Conservation (phyloP, 2,113 vertebrate genomes). For the Aepyceros melampus region DNA sequence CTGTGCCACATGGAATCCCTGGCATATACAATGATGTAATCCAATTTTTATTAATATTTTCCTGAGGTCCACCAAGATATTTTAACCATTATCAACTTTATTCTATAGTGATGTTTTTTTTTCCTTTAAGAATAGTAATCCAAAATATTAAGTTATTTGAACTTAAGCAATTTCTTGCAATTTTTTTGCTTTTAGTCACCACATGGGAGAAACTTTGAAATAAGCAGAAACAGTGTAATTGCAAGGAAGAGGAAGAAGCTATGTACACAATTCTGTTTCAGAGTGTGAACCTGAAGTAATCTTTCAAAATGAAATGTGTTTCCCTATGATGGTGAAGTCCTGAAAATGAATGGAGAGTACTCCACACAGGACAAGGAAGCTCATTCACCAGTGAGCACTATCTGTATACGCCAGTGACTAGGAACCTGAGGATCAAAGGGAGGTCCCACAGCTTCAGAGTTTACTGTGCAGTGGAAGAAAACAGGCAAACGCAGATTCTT, state of each 20-base stretch:
- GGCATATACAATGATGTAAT: background rate
- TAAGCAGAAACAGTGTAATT: background rate
- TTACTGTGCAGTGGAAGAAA: background rate
- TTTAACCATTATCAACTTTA: background rate
- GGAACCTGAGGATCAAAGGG: background rate
- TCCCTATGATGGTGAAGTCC: background rate
- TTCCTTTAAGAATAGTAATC: background rate
- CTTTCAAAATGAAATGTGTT: constrained; percentile 22
- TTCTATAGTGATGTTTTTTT: background rate
- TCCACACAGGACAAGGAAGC: background rate
- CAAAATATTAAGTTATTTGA: background rate
- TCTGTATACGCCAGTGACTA: background rate
- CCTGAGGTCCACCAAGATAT: background rate
- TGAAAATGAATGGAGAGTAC: background rate
- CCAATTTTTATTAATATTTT: background rate
- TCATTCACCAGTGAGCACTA: background rate
- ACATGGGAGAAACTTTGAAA: background rate
- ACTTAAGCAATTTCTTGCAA: background rate
- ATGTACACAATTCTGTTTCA: background rate
- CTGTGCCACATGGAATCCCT: background rate
- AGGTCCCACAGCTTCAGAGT: background rate
- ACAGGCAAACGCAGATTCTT: background rate
- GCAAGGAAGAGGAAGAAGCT: background rate
- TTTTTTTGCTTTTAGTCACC: background rate
- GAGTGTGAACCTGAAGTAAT: background rate